A percentile compares a stretch with the other conserved stretches of the same genome.
Evolutionary conservation across 2,113 vertebrate genomes (phyloP).

Genomic region (Callocephalon fimbriatum): DNA sequence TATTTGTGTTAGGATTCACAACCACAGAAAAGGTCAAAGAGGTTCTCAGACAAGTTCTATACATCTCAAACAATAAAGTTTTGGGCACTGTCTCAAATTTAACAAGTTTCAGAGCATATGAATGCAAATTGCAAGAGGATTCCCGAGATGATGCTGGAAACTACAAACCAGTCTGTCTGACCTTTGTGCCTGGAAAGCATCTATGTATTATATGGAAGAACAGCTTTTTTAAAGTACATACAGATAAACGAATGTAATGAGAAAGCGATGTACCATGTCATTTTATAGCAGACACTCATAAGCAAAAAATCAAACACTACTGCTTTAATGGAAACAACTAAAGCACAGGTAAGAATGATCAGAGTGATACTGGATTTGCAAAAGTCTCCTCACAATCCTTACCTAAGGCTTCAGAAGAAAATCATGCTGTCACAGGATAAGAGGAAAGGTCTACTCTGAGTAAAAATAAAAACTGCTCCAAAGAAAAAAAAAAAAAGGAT

Average conservation of each 20-base stretch:
- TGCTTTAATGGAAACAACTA: not conserved
- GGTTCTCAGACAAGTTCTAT: not conserved
- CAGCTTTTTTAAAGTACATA: not conserved
- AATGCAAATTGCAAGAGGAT: not conserved
- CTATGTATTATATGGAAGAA: not conserved
- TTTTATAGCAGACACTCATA: accelerated
- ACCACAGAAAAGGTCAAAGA: not conserved
- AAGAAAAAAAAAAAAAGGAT: not conserved
- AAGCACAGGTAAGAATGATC: not conserved
- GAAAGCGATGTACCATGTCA: not conserved
- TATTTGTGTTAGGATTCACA: conserved; percentile 5
- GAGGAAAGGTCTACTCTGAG: not conserved
- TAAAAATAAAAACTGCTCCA: not conserved
- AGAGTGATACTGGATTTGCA: not conserved
- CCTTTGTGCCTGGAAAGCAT: not conserved
- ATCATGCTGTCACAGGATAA: accelerated
- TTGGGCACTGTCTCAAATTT: not conserved
- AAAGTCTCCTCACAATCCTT: not conserved
- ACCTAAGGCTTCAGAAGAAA: not conserved
- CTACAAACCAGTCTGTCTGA: not conserved
- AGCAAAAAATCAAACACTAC: not conserved
- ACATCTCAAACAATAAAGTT: not conserved
- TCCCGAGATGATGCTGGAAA: not conserved
- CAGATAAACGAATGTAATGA: not conserved
- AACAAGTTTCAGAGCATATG: not conserved